Evolutionary conservation across 2,113 vertebrate genomes (phyloP), one percentile per base, ranked within the genome.

Genomic region (Semnornis frantzii): DNA sequence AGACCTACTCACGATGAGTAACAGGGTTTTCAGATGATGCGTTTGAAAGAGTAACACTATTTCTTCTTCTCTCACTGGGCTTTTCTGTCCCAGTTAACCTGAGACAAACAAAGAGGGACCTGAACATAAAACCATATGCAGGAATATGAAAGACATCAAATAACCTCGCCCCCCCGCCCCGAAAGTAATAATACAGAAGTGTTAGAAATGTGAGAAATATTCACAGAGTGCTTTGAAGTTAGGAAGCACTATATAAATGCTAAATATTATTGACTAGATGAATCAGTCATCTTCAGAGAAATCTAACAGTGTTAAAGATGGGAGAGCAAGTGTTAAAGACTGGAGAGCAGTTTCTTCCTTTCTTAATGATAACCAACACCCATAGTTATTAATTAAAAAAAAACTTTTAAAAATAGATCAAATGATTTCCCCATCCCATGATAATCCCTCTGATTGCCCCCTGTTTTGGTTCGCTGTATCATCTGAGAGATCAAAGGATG

Each of bases 351-450:
- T 75, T 69, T 95, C 82, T 95, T 85, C 62, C 21, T 83, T 94
- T 92, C 82, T 82, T 95, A 96, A 97, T 94, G 94, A 96, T 93
- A 95, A 95, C 90, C 82, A 93, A 50, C 54, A 25, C 57, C 82
- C 63, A 85, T 91, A 90, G 69, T 94, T 97, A 96, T 95, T 95
- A 27, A 95, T 93, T 87, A 95, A 94, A 91, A 83, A 91, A 90
- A 88, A 39, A 73, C 74, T 85, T 94, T 96, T 92, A 95, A 93
- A 97, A 96, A 96, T 93, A 96, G 95, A 97, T 97, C 96, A 96
- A 96, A 97, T 89, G 82, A 46, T 90, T 95, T 96, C 55, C 58
- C 63, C 76, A 81, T 92, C 87, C 85, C 39, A 5, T 83, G 93
- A 94, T 97, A 97, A 94, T 95, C 92, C 95, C 17, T 87, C 90